Evolutionary conservation across 2,888 invertebrate genomes (phyloP), one percentile per base, ranked within the genome.

Genomic region (Orchesella flavescens): DNA sequence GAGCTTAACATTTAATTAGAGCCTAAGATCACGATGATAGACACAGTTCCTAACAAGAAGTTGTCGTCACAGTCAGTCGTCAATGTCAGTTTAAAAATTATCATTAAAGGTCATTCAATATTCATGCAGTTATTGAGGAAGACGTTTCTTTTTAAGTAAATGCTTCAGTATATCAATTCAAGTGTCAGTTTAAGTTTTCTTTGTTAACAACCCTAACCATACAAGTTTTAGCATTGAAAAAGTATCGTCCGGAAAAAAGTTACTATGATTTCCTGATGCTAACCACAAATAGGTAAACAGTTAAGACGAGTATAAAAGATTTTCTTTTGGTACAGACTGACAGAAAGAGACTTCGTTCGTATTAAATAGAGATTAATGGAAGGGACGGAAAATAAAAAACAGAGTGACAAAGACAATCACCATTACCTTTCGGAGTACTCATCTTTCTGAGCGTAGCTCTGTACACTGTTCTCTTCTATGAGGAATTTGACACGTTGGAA

Each of bases 391-490:
- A 71, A 17, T n/a, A 10, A 34, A 49, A 24, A 61, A 53, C 34
- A 7, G 17, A 53, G 9, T 23, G 23, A 72, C 65, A 72, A 61
- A 79, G 81, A 87, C 75, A 74, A 78, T 74, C 79, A 71, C 83
- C 87, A 77, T 94, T 94, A 98, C 98, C 97, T 97, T 92, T 98
- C 97, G 90, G 97, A 97, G 92, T 98, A 99, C 91, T 98, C 97
- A 91, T 96, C 96, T 93, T 96, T 94, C 90, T 97, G 97, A 72
- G 98, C 97, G 91, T 99, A 99, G 90, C 96, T 97, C 92, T 99
- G 99, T 84, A 99, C 98, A 87, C 97, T 97, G 91, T 98, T 97
- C 91, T 98, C 97, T 92, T 99, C 98, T 87, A 99, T 97, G 88
- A 99, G 94, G 92, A 99, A 99, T 90, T 97, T 96, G 91, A 98